These are phyloP conservation scores for Macrotus californicus DNA, from an alignment of 2,113 vertebrate genomes.

Conservation along the genomic window DNA sequence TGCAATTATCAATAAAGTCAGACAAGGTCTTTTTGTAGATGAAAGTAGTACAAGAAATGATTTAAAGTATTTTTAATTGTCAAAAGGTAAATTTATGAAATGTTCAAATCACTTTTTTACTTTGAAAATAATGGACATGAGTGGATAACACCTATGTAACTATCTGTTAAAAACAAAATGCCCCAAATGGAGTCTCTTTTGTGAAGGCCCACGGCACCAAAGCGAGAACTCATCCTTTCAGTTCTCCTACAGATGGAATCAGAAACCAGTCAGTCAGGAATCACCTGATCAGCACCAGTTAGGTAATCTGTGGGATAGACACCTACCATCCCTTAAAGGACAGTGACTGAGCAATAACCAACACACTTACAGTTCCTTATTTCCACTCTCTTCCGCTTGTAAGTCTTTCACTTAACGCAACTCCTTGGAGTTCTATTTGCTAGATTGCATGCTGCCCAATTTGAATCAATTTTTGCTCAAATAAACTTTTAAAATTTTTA, in stretches of 20 bases:
- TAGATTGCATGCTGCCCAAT: not conserved
- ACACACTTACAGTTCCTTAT: not conserved
- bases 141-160: slow-evolving; percentile 28
- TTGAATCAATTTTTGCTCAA: not conserved
- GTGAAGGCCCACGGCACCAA: not conserved
- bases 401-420: not conserved
- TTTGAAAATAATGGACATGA: slow-evolving; percentile 34
- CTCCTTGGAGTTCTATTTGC: not conserved
- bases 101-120: slow-evolving; percentile 38
- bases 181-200: not conserved
- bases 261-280: not conserved
- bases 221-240: not conserved
- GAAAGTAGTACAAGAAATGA: slow-evolving; percentile 28
- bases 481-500: not conserved
- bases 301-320: not conserved
- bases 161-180: not conserved
- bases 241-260: not conserved
- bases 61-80: slow-evolving; percentile 35
- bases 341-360: not conserved
- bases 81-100: slow-evolving; percentile 32
- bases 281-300: not conserved
- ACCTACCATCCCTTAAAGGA: not conserved
- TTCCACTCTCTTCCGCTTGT: not conserved
- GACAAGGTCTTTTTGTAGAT: not conserved
- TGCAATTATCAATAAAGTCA: slow-evolving; percentile 37